Percentiles rank a stretch among this genome's conserved stretches.
Conservation (phyloP, 2,113 vertebrate genomes). For the Eclectus roratus region DNA sequence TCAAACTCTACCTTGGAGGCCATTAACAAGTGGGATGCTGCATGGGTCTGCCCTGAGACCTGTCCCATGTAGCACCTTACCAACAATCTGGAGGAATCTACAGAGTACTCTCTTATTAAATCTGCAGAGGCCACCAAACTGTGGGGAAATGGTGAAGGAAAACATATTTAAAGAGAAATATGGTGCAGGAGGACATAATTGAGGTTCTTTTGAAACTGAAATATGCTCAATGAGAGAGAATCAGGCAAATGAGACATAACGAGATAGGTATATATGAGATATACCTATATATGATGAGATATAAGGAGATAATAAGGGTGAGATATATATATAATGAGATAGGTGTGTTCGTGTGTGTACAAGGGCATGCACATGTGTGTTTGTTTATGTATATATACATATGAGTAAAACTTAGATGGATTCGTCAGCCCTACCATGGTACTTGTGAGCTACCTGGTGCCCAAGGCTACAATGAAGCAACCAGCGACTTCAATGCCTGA, state of each 20-base stretch:
- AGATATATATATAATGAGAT: background rate
- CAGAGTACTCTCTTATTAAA: background rate
- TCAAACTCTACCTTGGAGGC: background rate
- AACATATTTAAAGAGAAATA: background rate
- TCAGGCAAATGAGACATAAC: background rate
- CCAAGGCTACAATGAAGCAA: background rate
- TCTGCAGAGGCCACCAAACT: background rate
- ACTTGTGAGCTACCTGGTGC: background rate
- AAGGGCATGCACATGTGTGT: background rate
- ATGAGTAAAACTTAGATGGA: background rate
- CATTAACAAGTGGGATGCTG: background rate
- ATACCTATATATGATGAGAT: background rate
- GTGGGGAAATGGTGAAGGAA: background rate
- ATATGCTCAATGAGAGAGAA: background rate
- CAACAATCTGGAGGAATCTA: background rate
- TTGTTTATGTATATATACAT: background rate
- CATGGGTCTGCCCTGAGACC: background rate
- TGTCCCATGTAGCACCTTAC: background rate
- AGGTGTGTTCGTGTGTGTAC: too few relatives aligned
- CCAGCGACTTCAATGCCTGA: background rate
- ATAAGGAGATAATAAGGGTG: background rate
- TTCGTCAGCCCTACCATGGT: rapidly evolving
- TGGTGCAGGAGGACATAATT: background rate
- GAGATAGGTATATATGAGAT: background rate
- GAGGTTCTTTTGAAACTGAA: background rate